A percentile compares a stretch with the other conserved stretches of the same genome.
Evolutionary conservation across 2,797 vertebrate species (phyloP).

Genomic region (Xiphophorus birchmanni): DNA sequence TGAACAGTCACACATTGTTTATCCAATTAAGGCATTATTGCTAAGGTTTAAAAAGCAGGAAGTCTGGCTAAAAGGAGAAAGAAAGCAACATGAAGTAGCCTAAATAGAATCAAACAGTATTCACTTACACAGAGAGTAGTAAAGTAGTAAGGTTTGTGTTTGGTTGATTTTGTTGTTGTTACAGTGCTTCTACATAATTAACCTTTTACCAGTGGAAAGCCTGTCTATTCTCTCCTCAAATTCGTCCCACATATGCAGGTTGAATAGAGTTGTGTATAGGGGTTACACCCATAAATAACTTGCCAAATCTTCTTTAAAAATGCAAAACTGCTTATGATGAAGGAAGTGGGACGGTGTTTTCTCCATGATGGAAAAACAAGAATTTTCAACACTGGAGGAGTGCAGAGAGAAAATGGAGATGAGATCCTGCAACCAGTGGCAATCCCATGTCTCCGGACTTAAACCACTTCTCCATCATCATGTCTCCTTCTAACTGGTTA

Average conservation of each 20-base stretch:
- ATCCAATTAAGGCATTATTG: slow-evolving; percentile 44
- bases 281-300: neutral
- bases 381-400: neutral
- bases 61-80: slow-evolving; percentile 7
- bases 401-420: neutral
- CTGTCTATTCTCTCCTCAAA: neutral
- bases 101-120: neutral
- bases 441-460: neutral
- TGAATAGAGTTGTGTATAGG: neutral
- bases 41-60: slow-evolving; percentile 6
- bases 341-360: neutral
- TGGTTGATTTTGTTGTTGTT: neutral
- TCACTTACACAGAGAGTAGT: neutral
- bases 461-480: neutral
- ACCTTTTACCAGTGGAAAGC: neutral
- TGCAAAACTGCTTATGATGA: neutral
- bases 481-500: too few species aligned
- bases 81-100: slow-evolving; percentile 12
- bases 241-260: too few species aligned
- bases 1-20: slow-evolving; percentile 39
- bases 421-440: neutral
- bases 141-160: neutral
- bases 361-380: neutral
- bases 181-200: neutral
- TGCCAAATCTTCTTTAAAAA: neutral